Evolutionary conservation across 2,113 vertebrate species (phyloP).

Genomic region (Cyanoderma ruficeps): DNA sequence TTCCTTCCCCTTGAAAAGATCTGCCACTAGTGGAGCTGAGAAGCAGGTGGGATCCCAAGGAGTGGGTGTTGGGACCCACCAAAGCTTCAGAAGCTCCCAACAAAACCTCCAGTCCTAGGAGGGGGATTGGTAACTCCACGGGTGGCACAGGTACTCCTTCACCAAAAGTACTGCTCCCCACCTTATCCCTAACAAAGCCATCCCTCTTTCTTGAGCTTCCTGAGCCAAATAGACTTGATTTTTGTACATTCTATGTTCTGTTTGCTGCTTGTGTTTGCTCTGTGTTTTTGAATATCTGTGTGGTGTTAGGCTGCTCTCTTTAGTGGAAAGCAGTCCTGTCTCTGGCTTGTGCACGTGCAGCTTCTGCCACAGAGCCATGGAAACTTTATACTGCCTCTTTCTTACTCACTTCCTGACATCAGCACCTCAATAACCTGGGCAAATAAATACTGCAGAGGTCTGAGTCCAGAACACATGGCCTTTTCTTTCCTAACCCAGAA

Average conservation of each 20-base stretch:
- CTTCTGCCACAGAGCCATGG: neutral
- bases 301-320: neutral
- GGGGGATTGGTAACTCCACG: neutral
- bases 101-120: neutral
- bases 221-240: neutral
- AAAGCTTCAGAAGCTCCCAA: neutral
- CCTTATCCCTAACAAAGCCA: neutral
- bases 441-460: neutral
- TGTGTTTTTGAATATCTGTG: neutral
- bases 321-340: neutral
- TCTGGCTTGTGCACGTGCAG: rapidly evolving
- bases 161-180: neutral
- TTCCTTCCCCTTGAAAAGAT: neutral
- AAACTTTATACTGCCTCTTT: neutral
- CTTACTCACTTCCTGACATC: neutral
- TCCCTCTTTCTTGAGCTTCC: neutral
- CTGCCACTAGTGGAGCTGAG: neutral
- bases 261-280: neutral
- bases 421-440: neutral
- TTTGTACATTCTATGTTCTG: neutral
- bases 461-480: neutral
- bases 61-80: neutral
- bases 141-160: neutral
- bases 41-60: neutral
- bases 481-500: neutral